A percentile compares a stretch with the other conserved stretches of the same genome.
These are phyloP conservation scores for Sprattus sprattus DNA, from an alignment of 2,113 vertebrate genomes.

Conservation along the genomic window DNA sequence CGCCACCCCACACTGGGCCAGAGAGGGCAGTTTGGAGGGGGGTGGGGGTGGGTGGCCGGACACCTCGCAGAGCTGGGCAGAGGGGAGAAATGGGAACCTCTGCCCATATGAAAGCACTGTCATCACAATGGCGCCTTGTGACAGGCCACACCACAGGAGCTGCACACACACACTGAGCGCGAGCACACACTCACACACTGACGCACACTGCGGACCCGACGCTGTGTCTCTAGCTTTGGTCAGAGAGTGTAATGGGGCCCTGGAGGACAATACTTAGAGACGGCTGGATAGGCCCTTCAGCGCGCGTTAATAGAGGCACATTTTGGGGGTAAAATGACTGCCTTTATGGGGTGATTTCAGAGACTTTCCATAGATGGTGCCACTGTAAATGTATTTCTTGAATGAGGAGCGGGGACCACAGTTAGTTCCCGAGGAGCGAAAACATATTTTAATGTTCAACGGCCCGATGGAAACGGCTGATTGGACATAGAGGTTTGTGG, in stretches of 20 bases:
- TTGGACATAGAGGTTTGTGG: slow-evolving; percentile 52
- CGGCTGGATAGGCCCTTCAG: neutral
- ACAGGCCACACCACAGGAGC: slow-evolving; percentile 65
- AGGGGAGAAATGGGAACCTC: slow-evolving; percentile 58
- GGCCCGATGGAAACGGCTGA: slow-evolving; percentile 28
- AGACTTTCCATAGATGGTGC: neutral
- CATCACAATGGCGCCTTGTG: slow-evolving; percentile 60
- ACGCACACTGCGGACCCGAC: slow-evolving; percentile 55
- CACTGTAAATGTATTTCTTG: slow-evolving; percentile 17
- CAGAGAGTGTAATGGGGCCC: slow-evolving; percentile 10
- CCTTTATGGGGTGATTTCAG: slow-evolving; percentile 15
- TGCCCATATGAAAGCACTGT: slow-evolving; percentile 63
- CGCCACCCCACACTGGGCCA: neutral
- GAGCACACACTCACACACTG: neutral
- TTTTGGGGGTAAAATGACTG: neutral
- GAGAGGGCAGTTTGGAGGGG: slow-evolving; percentile 45
- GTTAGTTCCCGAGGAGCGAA: slow-evolving; percentile 30
- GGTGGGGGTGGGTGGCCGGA: slow-evolving; percentile 43
- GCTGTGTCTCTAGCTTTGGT: neutral
- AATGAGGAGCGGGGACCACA: slow-evolving; percentile 25
- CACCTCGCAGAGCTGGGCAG: slow-evolving; percentile 40
- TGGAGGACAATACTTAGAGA: neutral
- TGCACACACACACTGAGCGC: neutral
- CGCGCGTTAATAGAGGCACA: neutral
- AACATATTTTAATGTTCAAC: slow-evolving; percentile 27